Evolutionary conservation across 2,797 vertebrate genomes (phyloP).

Genomic region (Chrosomus eos): DNA sequence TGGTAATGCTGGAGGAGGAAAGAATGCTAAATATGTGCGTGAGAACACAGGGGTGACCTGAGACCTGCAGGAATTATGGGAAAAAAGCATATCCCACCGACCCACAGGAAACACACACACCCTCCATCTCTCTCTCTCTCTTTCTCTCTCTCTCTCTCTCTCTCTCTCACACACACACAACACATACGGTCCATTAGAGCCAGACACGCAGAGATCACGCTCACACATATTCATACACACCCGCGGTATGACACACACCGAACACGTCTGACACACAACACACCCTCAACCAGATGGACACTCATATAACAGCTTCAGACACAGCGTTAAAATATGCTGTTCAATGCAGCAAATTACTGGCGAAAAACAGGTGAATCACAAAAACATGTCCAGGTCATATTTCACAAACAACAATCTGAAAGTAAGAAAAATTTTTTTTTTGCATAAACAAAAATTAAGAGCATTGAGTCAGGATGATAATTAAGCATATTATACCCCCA

Average conservation of each 20-base stretch:
- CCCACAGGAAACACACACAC: slow-evolving; percentile 84
- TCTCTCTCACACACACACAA: slow-evolving; percentile 58
- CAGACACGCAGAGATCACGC: slow-evolving; percentile 46
- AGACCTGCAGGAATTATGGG: slow-evolving; percentile 84
- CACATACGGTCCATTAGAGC: slow-evolving; percentile 36
- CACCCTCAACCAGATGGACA: slow-evolving; percentile 26
- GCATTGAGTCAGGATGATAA: background rate
- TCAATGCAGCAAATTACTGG: background rate
- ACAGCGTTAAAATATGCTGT: background rate
- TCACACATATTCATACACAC: slow-evolving; percentile 38
- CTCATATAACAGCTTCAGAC: slow-evolving; percentile 5
- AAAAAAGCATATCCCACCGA: slow-evolving; percentile 81
- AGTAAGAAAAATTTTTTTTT: too few species aligned
- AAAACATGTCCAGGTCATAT: background rate
- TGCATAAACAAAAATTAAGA: background rate
- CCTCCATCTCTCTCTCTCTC: slow-evolving; percentile 62
- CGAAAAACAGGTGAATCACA: background rate
- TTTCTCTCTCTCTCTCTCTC: background rate
- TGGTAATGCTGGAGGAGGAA: slow-evolving; percentile 82
- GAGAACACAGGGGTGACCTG: slow-evolving; percentile 83
- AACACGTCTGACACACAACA: slow-evolving; percentile 37
- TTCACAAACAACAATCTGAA: background rate
- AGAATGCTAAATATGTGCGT: slow-evolving; percentile 85
- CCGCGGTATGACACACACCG: slow-evolving; percentile 32
- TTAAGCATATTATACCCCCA: background rate